Evolutionary conservation across 2,113 vertebrate species (phyloP), one percentile per base, ranked within the genome.

Genomic region (Numida meleagris): DNA sequence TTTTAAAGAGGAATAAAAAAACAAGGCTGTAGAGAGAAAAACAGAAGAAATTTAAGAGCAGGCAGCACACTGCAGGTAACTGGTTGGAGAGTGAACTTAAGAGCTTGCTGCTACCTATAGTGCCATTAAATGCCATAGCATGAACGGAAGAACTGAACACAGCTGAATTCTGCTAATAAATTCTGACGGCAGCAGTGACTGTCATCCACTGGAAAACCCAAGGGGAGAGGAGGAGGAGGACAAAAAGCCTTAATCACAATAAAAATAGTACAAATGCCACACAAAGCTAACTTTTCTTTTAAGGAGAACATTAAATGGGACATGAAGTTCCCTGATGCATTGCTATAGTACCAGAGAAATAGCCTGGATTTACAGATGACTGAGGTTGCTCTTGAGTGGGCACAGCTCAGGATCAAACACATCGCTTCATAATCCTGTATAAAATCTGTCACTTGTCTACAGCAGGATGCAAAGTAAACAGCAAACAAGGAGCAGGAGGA

Each of bases 361-460:
- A 51, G 14, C 8, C 74, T 40, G 42, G 86, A 62, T 67, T 73
- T 58, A 65, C 15, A 55, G 40, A 65, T 48, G 46, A 12, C 19
- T 29, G 23, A 58, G 31, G 14, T 55, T 83, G 82, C 17, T 63
- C 0, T 0, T 57, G 18, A 3, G 0, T 4, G 10, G 34, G 33
- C 59, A 86, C 4, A 45, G 53, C 0, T 55, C 19, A 73, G 0
- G 27, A 71, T 31, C 45, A 58, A 88, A 33, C 33, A 25, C 34
- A 43, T 15, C 12, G 11, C 21, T 53, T n/a, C 29, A 13, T 43
- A 18, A 33, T 24, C 42, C 51, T 42, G 51, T 2, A 4, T 27
- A 18, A 77, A 48, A 29, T 42, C 21, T 62, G 18, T 6, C 27
- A 45, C 58, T 71, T 82, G 29, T 42, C 53, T 59, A 58, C 48